Conservation (phyloP, 2,113 vertebrate genomes). For the Microtus richardsoni region DNA sequence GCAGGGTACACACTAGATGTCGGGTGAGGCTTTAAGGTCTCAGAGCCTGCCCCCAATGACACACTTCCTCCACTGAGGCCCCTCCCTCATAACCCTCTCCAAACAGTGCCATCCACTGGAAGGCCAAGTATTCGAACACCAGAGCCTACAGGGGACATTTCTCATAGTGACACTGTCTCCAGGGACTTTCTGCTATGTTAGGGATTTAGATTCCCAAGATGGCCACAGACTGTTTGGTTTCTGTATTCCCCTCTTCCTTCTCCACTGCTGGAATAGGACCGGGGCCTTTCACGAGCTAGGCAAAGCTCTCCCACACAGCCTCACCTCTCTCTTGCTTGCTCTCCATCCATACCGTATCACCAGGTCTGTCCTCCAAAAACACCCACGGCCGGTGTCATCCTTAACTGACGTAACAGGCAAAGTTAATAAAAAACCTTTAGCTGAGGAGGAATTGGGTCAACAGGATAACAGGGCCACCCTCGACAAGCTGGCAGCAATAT, state of each 20-base stretch:
- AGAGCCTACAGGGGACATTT: not conserved
- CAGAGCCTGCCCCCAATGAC: not conserved
- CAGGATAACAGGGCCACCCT: not conserved
- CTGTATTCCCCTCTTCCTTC: not conserved
- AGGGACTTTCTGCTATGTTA: not conserved
- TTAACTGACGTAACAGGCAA: not conserved
- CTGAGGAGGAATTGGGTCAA: not conserved
- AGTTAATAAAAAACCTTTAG: not conserved
- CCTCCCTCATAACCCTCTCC: not conserved
- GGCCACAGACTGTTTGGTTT: not conserved
- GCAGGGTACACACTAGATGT: not conserved
- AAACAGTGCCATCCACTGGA: not conserved
- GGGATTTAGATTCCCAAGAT: not conserved
- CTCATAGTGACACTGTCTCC: not conserved
- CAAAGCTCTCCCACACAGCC: not conserved
- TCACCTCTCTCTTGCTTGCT: not conserved
- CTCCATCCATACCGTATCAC: not conserved
- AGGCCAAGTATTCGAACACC: not conserved
- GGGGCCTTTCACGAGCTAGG: not conserved
- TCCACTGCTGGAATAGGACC: not conserved
- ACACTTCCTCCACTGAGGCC: not conserved
- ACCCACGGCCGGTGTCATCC: not conserved
- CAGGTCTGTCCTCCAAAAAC: not conserved
- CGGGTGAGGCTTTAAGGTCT: not conserved
- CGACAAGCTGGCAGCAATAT: not conserved